Evolutionary conservation across 2,113 vertebrate species (phyloP).

Genomic region (Delphinus delphis): DNA sequence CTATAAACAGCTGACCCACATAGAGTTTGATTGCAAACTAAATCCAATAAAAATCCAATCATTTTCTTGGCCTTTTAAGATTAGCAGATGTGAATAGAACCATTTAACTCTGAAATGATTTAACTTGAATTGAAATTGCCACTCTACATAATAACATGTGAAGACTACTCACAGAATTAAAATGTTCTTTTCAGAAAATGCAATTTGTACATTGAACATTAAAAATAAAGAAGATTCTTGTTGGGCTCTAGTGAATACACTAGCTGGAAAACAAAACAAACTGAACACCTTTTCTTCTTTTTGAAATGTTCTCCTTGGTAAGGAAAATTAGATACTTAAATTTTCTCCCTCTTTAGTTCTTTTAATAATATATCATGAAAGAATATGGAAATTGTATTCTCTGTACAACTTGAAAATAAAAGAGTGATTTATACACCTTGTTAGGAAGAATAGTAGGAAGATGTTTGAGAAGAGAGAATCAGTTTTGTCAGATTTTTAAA

Average conservation of each 20-base stretch:
- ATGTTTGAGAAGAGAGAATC: neutral
- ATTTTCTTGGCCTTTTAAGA: conserved; percentile 26
- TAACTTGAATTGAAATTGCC: conserved; percentile 40
- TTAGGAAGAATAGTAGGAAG: neutral
- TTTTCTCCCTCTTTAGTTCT: neutral
- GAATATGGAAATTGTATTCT: neutral
- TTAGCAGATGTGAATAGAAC: conserved; percentile 19
- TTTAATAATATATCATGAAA: conserved; percentile 19
- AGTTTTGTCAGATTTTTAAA: neutral
- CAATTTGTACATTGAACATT: conserved; percentile 1
- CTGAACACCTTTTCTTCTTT: neutral
- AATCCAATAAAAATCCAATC: neutral
- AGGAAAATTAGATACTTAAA: conserved; percentile 48
- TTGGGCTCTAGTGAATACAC: neutral
- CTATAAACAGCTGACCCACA: neutral
- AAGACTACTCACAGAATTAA: conserved; percentile 33
- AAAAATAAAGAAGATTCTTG: neutral
- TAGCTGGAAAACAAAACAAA: neutral
- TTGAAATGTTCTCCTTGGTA: conserved; percentile 1
- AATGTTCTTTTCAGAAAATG: conserved; percentile 31
- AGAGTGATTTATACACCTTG: neutral
- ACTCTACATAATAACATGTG: neutral
- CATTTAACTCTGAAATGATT: conserved; percentile 36
- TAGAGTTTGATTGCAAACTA: conserved; percentile 6
- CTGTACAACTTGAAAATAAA: neutral